Evolutionary conservation across 2,797 vertebrate species (phyloP), one percentile per base, ranked within the genome.

Genomic region (Aselliscus stoliczkanus): DNA sequence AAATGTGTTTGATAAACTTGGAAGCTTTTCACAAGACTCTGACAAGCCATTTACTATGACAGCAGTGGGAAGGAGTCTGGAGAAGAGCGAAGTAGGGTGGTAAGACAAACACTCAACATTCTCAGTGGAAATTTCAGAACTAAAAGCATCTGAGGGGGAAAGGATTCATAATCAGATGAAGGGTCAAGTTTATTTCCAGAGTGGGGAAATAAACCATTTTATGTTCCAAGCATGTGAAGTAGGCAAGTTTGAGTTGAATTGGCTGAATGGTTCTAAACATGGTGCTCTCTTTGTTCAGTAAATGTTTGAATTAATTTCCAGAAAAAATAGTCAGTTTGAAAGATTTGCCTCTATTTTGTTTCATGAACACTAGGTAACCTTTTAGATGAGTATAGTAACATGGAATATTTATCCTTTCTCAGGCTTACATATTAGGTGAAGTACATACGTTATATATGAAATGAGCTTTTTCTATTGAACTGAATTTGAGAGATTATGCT

Each of bases 251-350:
- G 23, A 44, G 18, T 76, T 62, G 18, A 81, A 25, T 69, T 83
- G 58, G 58, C 34, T 14, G 70, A 2, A 25, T 2, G 21, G 58
- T 84, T 80, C 34, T 23, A 62, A 90, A 17, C 44, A 44, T 31
- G 10, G 10, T 81, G 25, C 15, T 65, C 10, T 88, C 31, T 70
- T 8, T 44, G 11, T 54, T 92, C 50, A 88, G n/a, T 73, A 92
- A 86, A 92, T 75, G 29, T 88, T 84, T 73, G 37, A 92, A 72
- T 90, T 64, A 90, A 87, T 92, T 89, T 82, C 44, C 86, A 69
- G 37, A 80, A 81, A 92, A 92, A 90, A 39, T 60, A 54, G 27
- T 37, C 14, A 9, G 21, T 85, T 96, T 9, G 42, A 92, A 90
- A 90, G 42, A 75, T 94, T 95, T 90, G 56, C 88, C 44, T 80